Percentiles rank a stretch among this genome's conserved stretches.
These are phyloP conservation scores for Oenanthe oenanthe DNA, from an alignment of 2,113 vertebrate genomes.

Conservation along the genomic window DNA sequence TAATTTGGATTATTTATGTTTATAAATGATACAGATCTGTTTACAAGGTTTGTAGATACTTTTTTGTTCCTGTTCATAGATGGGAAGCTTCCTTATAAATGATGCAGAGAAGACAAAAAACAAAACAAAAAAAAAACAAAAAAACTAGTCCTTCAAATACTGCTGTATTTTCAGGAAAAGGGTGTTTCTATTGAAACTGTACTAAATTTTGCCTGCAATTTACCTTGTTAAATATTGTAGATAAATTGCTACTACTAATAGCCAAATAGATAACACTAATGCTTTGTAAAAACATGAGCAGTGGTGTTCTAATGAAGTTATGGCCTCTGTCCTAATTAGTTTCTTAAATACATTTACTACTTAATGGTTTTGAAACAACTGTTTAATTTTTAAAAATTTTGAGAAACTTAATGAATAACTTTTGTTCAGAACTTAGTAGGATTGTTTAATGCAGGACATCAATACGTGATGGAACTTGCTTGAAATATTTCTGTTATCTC, in stretches of 20 bases:
- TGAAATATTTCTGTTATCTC: slow-evolving; percentile 91
- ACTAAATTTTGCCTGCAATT: slow-evolving; percentile 99
- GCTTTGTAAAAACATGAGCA: slow-evolving; percentile 93
- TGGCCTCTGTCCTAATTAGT: slow-evolving; percentile 90
- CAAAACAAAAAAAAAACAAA: background rate
- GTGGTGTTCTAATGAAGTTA: slow-evolving; percentile 87
- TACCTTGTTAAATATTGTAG: slow-evolving; percentile 99
- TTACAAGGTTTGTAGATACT: slow-evolving; percentile 99
- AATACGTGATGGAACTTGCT: slow-evolving; percentile 88
- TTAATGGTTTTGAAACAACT: slow-evolving; percentile 91
- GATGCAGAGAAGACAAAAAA: slow-evolving; percentile 81
- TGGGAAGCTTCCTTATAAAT: slow-evolving; percentile 97
- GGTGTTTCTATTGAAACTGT: slow-evolving; percentile 99
- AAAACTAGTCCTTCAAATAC: slow-evolving; percentile 95
- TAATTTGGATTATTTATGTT: slow-evolving; percentile 99
- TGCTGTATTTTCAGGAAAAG: slow-evolving; percentile 99
- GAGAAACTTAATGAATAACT: slow-evolving; percentile 85
- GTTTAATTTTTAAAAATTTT: slow-evolving; percentile 89
- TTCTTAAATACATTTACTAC: slow-evolving; percentile 94
- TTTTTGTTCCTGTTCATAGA: slow-evolving; percentile 97
- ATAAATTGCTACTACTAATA: slow-evolving; percentile 98
- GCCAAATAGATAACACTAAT: slow-evolving; percentile 99
- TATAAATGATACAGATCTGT: slow-evolving; percentile 99
- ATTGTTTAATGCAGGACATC: slow-evolving; percentile 85
- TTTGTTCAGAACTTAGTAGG: slow-evolving; percentile 82